These are phyloP conservation scores for Sebastes wilsoni DNA, from an alignment of 2,797 vertebrate species.

Conservation along the genomic window DNA sequence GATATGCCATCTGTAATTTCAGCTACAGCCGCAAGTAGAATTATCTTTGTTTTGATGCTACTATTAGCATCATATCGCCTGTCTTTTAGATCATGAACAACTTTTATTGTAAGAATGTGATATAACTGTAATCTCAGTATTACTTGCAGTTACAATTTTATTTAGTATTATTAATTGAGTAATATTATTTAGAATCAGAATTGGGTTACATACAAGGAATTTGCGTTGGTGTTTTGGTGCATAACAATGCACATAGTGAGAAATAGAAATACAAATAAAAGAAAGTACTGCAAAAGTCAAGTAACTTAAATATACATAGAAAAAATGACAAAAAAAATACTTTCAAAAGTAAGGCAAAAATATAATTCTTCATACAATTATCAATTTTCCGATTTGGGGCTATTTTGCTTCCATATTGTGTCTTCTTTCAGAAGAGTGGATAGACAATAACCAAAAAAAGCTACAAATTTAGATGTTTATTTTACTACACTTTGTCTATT, in stretches of 20 bases:
- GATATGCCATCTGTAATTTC: not conserved
- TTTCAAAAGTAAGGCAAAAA: no score
- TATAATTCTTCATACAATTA: no score
- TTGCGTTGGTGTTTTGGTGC: not conserved
- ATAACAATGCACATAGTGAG: not conserved
- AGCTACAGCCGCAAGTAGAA: not conserved
- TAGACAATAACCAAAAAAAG: no score
- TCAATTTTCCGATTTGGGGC: no score
- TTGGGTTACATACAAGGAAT: not conserved
- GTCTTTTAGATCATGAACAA: not conserved
- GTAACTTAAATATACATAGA: not conserved
- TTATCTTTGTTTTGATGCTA: not conserved
- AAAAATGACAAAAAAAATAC: not conserved
- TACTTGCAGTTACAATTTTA: no score
- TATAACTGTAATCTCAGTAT: not conserved
- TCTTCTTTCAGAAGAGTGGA: no score
- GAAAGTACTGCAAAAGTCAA: not conserved
- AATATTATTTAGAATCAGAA: not conserved
- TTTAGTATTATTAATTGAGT: not conserved
- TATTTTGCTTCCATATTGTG: no score
- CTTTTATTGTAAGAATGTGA: not conserved
- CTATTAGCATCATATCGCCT: not conserved
- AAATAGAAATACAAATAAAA: not conserved
- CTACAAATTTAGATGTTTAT: no score
- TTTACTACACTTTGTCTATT: no score